Evolutionary conservation across 2,888 invertebrate species (phyloP), one percentile per base, ranked within the genome.

Genomic region (Hetaerina titia): DNA sequence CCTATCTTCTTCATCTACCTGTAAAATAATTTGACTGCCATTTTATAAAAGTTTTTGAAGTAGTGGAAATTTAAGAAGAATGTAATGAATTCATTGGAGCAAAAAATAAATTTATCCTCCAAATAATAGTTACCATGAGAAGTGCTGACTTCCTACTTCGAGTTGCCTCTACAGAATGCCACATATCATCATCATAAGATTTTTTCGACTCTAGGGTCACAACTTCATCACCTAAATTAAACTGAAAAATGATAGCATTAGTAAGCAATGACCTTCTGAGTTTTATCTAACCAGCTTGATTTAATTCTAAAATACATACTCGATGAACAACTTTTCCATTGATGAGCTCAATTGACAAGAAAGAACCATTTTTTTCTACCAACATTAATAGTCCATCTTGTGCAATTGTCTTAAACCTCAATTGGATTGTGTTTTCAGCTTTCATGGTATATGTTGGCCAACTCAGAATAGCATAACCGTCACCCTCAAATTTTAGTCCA

Each of bases 321-420:
- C 98, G 98, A 95, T 98, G 98, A 95, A 98, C 97, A 0, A 99
- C 97, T 94, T 97, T 97, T 56, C 99, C 99, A 95, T 98, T 98
- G 94, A 98, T 97, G 96, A 99, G 97, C 96, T 99, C 99, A 45
- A 99, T 96, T 0, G 99, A 98, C 96, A 99, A 97, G 97, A 98
- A 99, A 95, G 98, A 97, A 57, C 95, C 94, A 5, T 97, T 98
- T 96, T 98, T 98, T 4, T 98, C 98, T 95, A 98, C 98, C 95
- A 99, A 97, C 97, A 99, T 99, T 95, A 99, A 97, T 9, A 99
- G 97, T 0, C 99, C 99, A 95, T 99, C 98, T 17, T 98, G 98
- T 0, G 98, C 98, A 95, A 97, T 98, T 0, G 99, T 99, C 96
- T 99, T 98, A 97, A 99, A 99, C 96, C 97, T 98, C 95, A 99